Evolutionary conservation across 2,797 vertebrate species (phyloP), one percentile per base, ranked within the genome.

Genomic region (Fistularia commersonii): DNA sequence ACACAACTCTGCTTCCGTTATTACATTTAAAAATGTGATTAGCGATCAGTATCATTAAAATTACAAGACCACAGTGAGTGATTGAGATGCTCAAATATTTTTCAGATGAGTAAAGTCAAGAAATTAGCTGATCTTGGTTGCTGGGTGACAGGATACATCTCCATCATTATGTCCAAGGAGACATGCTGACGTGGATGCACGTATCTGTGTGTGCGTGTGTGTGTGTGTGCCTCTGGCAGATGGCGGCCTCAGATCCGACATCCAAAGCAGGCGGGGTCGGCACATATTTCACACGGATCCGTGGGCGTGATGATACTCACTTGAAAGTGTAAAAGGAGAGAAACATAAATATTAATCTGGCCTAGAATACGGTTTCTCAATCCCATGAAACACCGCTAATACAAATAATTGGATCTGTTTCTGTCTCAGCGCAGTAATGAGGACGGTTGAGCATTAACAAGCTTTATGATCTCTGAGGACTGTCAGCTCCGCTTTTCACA

Each of bases 211-310:
- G 7, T 23, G 23, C n/a, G 3, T 39, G 15, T 49, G 37, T 49
- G 7, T 23, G 23, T 32, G 3, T 39, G 15, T 49, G 37, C 11
- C 15, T 38, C 1, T 12, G 13, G 42, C 52, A 62, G 52, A 65
- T 41, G 57, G 65, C 39, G 37, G 59, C 48, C 39, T 86, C 64
- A 85, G 6, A 11, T 32, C 54, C 72, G 11, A 62, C 89, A 88
- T 8, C 88, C 84, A 32, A 6, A 76, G 57, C 87, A 90, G 57
- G 88, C 69, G 0, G 81, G 80, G 49, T 87, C 81, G 69, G 64
- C 81, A 59, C 87, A 91, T 63, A 90, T 87, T 51, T 90, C 89
- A 76, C 88, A 90, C 8, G 72, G 74, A 70, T 90, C 84, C 1
- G 8, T 3, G 9, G 76, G 15, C 0, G 43, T 51, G 48, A 82